Base-by-base conservation (phyloP, 2,797 vertebrate species). In the Esox masquinongy region DNA sequence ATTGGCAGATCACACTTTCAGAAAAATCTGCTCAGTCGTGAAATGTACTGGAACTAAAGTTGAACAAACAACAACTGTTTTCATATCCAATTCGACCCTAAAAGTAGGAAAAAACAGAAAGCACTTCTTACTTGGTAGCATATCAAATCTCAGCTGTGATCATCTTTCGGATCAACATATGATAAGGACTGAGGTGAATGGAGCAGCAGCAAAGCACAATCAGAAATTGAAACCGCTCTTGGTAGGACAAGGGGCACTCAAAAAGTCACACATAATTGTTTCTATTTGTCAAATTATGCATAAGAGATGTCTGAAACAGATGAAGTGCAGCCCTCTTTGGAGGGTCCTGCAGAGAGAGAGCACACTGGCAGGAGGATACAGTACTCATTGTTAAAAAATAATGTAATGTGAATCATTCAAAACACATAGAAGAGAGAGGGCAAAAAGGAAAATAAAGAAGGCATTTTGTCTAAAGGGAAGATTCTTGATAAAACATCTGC, bases 311-410 rank as follows among this genome's bases (percentile, higher is more conserved):
- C 68, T 70, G 68, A 70, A 16, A 12, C 2, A 14, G 68, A 70
- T 24, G 15, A n/a, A 43, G 15, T 22, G 36, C 68, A 43, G 68
- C 39, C n/a, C 29, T 39, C 66, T 43, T 34, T 39, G 39, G 22
- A 70, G 68, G 68, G 50, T 5, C 24, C 6, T 34, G 59, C 16
- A 70, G 68, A 71, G 7, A 71, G 73, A 66, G 49, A 72, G 59
- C 5, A 71, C 47, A 39, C 3, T 53, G 49, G 36, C 11, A 74
- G 61, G 26, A 53, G 26, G 39, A 34, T 19, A 16, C 16, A 17
- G 66, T 39, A 34, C 6, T 34, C 36, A 34, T 19, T 68, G 31
- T 17, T 68, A 19, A n/a, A 39, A 17, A 19, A 12, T 68, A 16
- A 19, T n/a, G 34, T 9, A 17, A 19, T 34, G 29, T 16, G 66